These are phyloP conservation scores for Caenorhabditis latens DNA, from an alignment of 1,140 invertebrate species.

Conservation along the genomic window DNA sequence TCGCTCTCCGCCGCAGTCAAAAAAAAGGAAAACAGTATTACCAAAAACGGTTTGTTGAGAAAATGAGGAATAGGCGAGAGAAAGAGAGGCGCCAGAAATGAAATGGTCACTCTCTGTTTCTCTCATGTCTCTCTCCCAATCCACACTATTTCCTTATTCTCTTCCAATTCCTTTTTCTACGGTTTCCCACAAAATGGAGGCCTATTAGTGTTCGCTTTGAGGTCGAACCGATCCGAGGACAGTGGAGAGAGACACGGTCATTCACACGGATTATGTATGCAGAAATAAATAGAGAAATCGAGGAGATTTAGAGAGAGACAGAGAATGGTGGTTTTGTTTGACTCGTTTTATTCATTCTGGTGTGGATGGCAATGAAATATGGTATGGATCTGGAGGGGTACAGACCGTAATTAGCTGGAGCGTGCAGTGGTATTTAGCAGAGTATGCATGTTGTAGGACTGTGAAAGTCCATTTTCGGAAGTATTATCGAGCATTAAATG, in stretches of 20 bases:
- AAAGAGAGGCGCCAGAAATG: conserved; percentile 1
- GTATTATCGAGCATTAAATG: too few relatives aligned
- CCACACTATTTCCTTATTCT: background rate
- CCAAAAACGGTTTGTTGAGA: background rate
- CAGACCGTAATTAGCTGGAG: background rate
- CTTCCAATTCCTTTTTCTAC: background rate
- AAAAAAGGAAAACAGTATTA: conserved; percentile 1
- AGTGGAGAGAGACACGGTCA: background rate
- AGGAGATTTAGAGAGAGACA: conserved; percentile 6
- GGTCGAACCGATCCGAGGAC: conserved; percentile 20
- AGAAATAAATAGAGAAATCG: background rate
- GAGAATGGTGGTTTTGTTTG: conserved; percentile 41
- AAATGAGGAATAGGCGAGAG: background rate
- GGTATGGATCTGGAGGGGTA: background rate
- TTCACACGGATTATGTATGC: conserved; percentile 52
- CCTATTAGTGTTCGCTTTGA: conserved; percentile 55
- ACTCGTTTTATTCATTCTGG: background rate
- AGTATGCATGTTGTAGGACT: too few relatives aligned
- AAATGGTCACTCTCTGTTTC: background rate
- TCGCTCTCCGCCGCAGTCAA: background rate
- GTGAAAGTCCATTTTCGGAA: too few relatives aligned
- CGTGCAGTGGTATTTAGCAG: too few relatives aligned
- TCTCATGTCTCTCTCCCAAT: background rate
- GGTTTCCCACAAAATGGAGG: conserved; percentile 49
- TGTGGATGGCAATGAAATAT: conserved; percentile 40